These are phyloP conservation scores for Anoncus sp. DNA, from an alignment of 2,888 invertebrate species.

Conservation along the genomic window DNA sequence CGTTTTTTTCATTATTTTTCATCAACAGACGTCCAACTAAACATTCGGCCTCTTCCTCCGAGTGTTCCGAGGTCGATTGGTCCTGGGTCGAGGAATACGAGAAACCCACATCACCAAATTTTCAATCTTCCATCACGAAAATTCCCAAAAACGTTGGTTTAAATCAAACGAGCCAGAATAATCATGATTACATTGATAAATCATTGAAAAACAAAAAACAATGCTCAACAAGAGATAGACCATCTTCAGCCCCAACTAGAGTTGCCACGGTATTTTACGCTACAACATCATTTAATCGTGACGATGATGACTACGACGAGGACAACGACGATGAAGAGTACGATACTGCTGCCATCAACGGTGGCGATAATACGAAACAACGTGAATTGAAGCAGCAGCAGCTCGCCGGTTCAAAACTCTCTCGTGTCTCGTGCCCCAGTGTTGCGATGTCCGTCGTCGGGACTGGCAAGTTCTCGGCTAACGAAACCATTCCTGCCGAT, in stretches of 20 bases:
- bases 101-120: slow-evolving; percentile 39
- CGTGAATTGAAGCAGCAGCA: too few relatives aligned
- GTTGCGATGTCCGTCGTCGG: slow-evolving; percentile 81
- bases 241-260: slow-evolving; percentile 68
- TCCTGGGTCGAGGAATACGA: slow-evolving; percentile 82
- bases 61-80: slow-evolving; percentile 81
- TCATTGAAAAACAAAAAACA: slow-evolving; percentile 17
- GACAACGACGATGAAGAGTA: too few relatives aligned
- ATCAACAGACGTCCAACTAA: slow-evolving; percentile 28
- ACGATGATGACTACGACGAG: too few relatives aligned
- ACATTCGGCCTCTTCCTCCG: slow-evolving; percentile 66
- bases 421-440: slow-evolving; percentile 76
- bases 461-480: slow-evolving; percentile 78
- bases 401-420: slow-evolving; percentile 71
- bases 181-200: background rate
- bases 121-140: background rate
- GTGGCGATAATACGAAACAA: slow-evolving; percentile 42
- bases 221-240: slow-evolving; percentile 50
- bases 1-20: slow-evolving; percentile 11
- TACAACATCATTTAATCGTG: background rate
- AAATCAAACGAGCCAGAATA: background rate
- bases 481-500: background rate
- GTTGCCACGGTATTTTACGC: slow-evolving; percentile 9
- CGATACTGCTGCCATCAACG: slow-evolving; percentile 34
- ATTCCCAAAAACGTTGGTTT: background rate